Evolutionary conservation across 2,113 vertebrate species (phyloP), one percentile per base, ranked within the genome.

Genomic region (Eolophus roseicapilla): DNA sequence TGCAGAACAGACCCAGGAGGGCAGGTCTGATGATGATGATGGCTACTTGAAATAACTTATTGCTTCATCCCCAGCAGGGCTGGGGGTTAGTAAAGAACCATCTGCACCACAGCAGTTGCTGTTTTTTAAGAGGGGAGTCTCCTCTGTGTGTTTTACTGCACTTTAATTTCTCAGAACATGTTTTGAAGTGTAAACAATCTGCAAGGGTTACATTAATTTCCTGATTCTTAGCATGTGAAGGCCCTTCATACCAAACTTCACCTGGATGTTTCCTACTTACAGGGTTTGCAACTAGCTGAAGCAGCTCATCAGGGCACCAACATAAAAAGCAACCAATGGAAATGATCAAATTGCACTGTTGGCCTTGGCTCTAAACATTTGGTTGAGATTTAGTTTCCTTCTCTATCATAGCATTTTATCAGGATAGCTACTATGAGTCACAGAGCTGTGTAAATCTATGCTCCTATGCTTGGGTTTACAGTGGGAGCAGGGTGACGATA

Each of bases 301-400:
- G 49, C 0, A 0, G 59, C 25, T 71, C 53, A 43, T 63, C 64
- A 31, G 28, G 7, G 59, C 5, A 19, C 6, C 0, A 0, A 14
- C 49, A 33, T 1, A 11, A 43, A 19, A 13, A 75, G 21, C 21
- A 11, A 6, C 1, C 2, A 7, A 6, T 24, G 17, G 1, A 47
- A 69, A 9, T 4, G 8, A 21, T 20, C 57, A 27, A 11, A n/a
- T 50, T 29, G 3, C 1, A 2, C 9, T 7, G 8, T 3, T 70
- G 41, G 64, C 31, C 68, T 88, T 7, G 44, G 15, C 43, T 79
- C 25, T 53, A 44, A 39, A 20, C 1, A 0, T 19, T 27, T 31
- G 50, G 14, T 25, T 71, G 39, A 5, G 39, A n/a, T 2, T 60
- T 18, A 24, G 7, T 20, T 76, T 44, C 63, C 47, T 39, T 37